Percentiles rank a stretch among this genome's conserved stretches.
phyloP scores from a whole-genome alignment of 2,888 invertebrate species.

The Meiosimyza platycephala region DNA sequence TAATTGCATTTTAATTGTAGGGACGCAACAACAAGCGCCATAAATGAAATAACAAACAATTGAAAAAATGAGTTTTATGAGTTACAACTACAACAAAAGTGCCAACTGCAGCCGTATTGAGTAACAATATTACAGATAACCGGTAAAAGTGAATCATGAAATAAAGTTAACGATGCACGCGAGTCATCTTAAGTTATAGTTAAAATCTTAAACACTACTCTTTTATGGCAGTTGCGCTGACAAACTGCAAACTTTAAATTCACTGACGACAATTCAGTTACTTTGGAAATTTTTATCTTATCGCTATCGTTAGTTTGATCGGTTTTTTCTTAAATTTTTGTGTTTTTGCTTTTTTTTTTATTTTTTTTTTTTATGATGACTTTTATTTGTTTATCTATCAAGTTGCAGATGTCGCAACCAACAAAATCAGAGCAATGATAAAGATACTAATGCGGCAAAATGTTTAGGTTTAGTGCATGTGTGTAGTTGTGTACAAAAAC shows the following conservation, averaged over 20 bases:
- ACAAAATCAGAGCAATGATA: not conserved
- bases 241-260: not conserved
- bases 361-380: no score
- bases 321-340: not conserved
- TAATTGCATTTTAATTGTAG: slow-evolving; percentile 51
- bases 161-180: no score
- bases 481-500: no score
- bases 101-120: no score
- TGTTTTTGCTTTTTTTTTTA: no score
- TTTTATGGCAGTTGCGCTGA: not conserved
- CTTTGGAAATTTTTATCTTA: slow-evolving; percentile 23
- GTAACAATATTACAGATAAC: no score
- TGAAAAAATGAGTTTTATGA: not conserved
- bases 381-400: not conserved
- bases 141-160: no score
- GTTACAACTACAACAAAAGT: not conserved
- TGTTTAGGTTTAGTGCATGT: not conserved
- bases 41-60: not conserved
- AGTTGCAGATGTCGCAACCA: slow-evolving; percentile 21
- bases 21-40: not conserved
- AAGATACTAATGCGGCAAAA: slow-evolving; percentile 27
- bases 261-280: not conserved
- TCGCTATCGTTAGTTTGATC: slow-evolving; percentile 1
- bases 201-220: not conserved
- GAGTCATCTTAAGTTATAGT: no score